phyloP scores from a whole-genome alignment of 2,113 vertebrate species.

The Leucopsar rothschildi region DNA sequence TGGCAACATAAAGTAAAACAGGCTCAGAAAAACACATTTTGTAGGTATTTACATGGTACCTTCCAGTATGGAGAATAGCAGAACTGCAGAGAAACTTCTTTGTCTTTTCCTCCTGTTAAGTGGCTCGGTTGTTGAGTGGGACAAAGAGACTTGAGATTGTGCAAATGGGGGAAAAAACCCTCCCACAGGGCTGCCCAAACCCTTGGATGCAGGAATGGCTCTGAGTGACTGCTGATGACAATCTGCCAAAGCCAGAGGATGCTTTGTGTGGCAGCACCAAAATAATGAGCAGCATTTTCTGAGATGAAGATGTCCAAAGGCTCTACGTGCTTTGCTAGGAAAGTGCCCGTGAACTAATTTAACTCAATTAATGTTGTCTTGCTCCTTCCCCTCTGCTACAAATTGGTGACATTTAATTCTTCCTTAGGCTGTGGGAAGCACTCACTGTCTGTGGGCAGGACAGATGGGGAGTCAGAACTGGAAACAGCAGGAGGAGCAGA shows the following conservation, averaged over 20 bases:
- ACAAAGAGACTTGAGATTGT: background rate
- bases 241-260: background rate
- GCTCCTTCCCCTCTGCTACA: background rate
- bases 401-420: background rate
- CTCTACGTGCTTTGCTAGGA: accelerated
- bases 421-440: background rate
- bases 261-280: background rate
- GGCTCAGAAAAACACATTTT: background rate
- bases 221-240: background rate
- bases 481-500: background rate
- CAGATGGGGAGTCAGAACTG: background rate
- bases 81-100: background rate
- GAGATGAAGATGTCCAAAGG: background rate
- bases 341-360: background rate
- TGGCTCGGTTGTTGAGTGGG: background rate
- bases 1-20: background rate
- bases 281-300: background rate
- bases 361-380: background rate
- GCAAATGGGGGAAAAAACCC: accelerated
- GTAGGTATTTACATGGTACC: background rate
- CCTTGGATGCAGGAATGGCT: background rate
- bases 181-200: background rate
- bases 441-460: background rate
- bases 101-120: background rate
- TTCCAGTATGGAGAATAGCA: background rate